phyloP scores from a whole-genome alignment of 2,113 vertebrate species.

The Gila orcuttii region DNA sequence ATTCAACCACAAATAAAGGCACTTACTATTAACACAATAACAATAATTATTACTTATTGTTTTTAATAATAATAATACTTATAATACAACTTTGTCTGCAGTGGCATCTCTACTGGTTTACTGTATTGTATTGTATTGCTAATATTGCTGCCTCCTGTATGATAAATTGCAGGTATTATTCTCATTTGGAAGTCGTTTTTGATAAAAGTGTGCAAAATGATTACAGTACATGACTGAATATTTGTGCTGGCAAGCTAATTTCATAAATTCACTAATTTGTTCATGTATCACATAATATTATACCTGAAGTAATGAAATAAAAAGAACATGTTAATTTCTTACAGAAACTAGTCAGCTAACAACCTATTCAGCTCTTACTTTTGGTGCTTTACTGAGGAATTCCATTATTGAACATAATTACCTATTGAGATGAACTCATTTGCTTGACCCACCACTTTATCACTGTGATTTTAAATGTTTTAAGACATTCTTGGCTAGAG shows the following conservation, averaged over 20 bases:
- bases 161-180: not conserved
- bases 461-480: conserved; percentile 21
- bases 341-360: not conserved
- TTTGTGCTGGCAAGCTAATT: not conserved
- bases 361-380: not conserved
- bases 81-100: too few relatives aligned
- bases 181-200: not conserved
- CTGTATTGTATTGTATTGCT: not conserved
- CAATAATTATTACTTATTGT: too few relatives aligned
- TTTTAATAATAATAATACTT: too few relatives aligned
- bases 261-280: not conserved
- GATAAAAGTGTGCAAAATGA: conserved; percentile 10
- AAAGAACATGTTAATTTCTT: not conserved
- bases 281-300: not conserved
- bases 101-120: not conserved
- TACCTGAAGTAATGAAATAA: not conserved
- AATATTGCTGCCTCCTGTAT: not conserved
- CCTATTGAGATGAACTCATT: not conserved
- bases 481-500: conserved; percentile 25
- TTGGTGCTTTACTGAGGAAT: not conserved
- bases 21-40: not conserved
- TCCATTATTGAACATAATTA: conserved; percentile 15
- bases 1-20: not conserved
- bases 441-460: not conserved
- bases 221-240: not conserved